Base-by-base conservation (phyloP, 2,888 invertebrate genomes). In the Dermolepida albohirtum region DNA sequence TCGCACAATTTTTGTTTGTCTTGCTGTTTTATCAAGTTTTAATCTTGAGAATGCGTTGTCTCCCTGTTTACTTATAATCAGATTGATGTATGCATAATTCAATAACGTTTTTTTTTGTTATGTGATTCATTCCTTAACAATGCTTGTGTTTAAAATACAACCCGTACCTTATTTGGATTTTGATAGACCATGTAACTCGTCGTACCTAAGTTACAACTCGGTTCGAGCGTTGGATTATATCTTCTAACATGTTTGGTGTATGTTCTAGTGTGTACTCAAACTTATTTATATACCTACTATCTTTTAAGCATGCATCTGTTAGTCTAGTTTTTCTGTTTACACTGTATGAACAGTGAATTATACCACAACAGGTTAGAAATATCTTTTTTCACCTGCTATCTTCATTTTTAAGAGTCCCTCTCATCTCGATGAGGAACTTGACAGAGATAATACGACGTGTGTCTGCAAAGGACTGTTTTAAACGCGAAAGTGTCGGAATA, bases 401-500 rank as follows among this genome's bases (percentile, higher is more conserved):
- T 57, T 43, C 12, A 57, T 57, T 57, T 43, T n/a, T 7, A 43
- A 57, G 27, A 22, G 43, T 43, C 7, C 29, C n/a, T 51, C 14
- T 16, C 7, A 47, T 16, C 7, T 16, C n/a, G 12, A 16, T 27
- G 43, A 12, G 57, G 22, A 57, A 43, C 22, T 43, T 2, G 41
- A 57, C 17, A 39, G 43, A 43, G 57, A 57, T 41, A 55, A 55
- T 59, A 59, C 44, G 47, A 59, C 44, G 59, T 59, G 59, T 44
- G 59, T 16, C 2, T 51, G 12, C 22, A 27, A 12, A 5, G 16
- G 27, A 14, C 14, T 47, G 14, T 14, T 14, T 14, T 47, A 34
- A 47, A 47, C 43, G 47, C 47, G 59, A 62, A 59, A 62, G 59
- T 47, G 59, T 62, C 47, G 34, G 59, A 62, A 62, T 39, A 29